A percentile compares a stretch with the other conserved stretches of the same genome.
Evolutionary conservation across 2,797 vertebrate species (phyloP).

Genomic region (Poeciliopsis turneri): DNA sequence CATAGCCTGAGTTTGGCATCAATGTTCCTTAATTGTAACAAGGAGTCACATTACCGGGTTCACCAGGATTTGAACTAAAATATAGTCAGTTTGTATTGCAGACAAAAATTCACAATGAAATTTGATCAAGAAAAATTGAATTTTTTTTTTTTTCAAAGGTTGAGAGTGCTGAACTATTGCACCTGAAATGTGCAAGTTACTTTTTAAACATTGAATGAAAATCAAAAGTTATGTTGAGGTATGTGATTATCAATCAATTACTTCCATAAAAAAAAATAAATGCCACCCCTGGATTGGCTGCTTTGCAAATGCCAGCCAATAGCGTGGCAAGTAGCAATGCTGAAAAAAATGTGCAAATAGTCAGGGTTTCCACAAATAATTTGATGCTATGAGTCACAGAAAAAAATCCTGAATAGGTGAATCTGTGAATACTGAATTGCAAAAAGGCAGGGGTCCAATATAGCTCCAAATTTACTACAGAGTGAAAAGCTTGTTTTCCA

Average conservation of each 20-base stretch:
- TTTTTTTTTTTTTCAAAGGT: background rate
- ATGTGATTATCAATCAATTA: background rate
- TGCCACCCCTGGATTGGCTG: background rate
- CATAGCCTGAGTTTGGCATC: conserved; percentile 47
- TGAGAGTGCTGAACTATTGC: background rate
- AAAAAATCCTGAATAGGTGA: background rate
- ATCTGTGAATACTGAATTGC: background rate
- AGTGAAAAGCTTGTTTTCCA: background rate
- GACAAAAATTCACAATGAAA: background rate
- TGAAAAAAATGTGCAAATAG: background rate
- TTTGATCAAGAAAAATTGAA: background rate
- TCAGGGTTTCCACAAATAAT: background rate
- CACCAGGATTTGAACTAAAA: conserved; percentile 18
- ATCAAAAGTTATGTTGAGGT: background rate
- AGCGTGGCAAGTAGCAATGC: background rate
- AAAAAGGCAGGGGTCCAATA: background rate
- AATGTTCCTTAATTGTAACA: conserved; percentile 17
- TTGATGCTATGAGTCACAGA: background rate
- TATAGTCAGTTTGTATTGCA: background rate
- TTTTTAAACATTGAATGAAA: background rate
- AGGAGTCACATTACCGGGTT: conserved; percentile 24
- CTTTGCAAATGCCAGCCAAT: background rate
- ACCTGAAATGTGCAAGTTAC: background rate
- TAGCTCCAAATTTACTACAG: background rate
- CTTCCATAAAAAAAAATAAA: background rate